A percentile compares a stretch with the other conserved stretches of the same genome.
phyloP scores from a whole-genome alignment of 2,888 invertebrate species.

The Drosophila anomelani region DNA sequence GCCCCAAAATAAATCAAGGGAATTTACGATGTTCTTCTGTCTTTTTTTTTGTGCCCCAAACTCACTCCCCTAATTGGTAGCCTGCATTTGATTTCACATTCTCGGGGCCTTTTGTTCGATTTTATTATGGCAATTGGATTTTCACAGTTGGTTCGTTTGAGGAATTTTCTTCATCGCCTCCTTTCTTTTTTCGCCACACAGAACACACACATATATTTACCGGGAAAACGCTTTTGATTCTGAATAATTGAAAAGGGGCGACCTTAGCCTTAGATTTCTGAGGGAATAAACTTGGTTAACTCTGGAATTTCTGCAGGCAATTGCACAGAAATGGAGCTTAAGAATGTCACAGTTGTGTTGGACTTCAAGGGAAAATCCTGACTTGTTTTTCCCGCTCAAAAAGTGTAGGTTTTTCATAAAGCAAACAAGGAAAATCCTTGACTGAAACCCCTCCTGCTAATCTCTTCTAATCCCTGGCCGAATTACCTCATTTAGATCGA shows the following conservation, averaged over 20 bases:
- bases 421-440: neutral
- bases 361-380: neutral
- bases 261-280: neutral
- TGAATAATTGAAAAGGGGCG: conserved; percentile 13
- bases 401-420: neutral
- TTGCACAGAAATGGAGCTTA: neutral
- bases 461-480: neutral
- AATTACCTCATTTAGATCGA: conserved; percentile 2
- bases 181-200: neutral
- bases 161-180: conserved; percentile 9
- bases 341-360: neutral
- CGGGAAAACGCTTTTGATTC: conserved; percentile 23
- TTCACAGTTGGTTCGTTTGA: conserved; percentile 14
- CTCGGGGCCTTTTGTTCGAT: conserved; percentile 35
- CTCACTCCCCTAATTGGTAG: conserved; percentile 23
- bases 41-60: neutral
- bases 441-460: neutral
- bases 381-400: neutral
- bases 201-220: conserved; percentile 1
- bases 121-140: conserved; percentile 34
- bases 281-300: neutral
- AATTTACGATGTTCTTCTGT: conserved; percentile 32
- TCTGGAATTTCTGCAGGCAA: conserved; percentile 5
- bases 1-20: conserved; percentile 32
- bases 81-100: conserved; percentile 32